A percentile compares a stretch with the other conserved stretches of the same genome.
phyloP scores from a whole-genome alignment of 2,113 vertebrate species.

The Cyanoderma ruficeps region DNA sequence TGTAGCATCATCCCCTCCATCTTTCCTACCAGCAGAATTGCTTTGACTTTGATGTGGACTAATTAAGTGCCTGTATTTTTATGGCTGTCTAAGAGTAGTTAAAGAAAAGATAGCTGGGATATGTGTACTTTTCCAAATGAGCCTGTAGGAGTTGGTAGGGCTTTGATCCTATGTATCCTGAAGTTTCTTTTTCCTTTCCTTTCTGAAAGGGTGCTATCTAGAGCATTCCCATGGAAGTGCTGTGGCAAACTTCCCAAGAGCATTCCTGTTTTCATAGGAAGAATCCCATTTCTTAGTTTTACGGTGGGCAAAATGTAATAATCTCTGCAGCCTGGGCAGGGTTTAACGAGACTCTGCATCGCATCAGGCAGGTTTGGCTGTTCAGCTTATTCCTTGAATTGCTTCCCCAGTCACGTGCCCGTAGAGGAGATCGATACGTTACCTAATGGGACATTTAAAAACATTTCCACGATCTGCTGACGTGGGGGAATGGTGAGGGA shows the following conservation, averaged over 20 bases:
- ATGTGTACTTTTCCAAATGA: constrained; percentile 13
- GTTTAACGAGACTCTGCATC: background rate
- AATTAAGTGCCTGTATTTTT: constrained; percentile 38
- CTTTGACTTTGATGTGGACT: constrained; percentile 44
- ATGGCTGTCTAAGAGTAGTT: background rate
- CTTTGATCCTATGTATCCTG: background rate
- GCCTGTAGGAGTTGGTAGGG: background rate
- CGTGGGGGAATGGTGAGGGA: constrained; percentile 17
- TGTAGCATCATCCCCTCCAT: background rate
- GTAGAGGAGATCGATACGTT: constrained; percentile 50
- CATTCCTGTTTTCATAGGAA: background rate
- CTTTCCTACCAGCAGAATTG: background rate
- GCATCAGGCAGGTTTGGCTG: background rate
- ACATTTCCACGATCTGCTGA: constrained; percentile 67
- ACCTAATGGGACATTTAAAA: constrained; percentile 66
- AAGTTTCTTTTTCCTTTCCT: background rate
- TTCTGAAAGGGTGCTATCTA: background rate
- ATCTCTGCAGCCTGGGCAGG: background rate
- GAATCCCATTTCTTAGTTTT: background rate
- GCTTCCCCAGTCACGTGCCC: constrained; percentile 31
- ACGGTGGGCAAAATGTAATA: background rate
- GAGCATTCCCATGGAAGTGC: background rate
- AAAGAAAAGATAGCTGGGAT: background rate
- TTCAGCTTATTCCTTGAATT: background rate
- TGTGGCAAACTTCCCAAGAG: background rate